phyloP scores from a whole-genome alignment of 2,797 vertebrate genomes.

The Perodicticus potto region DNA sequence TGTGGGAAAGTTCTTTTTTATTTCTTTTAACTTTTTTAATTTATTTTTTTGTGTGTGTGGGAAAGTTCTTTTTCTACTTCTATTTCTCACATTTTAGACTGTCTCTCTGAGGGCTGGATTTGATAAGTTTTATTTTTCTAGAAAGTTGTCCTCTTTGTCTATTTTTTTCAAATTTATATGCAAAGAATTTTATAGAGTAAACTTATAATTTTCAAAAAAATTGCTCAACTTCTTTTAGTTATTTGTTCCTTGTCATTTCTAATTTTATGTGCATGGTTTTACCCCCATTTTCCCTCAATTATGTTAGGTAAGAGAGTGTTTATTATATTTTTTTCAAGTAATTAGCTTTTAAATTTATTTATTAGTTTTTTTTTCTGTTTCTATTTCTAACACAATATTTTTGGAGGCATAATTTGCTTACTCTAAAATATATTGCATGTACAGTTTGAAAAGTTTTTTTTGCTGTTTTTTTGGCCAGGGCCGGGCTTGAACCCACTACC shows the following conservation, averaged over 20 bases:
- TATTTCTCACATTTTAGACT: background rate
- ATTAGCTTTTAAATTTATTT: background rate
- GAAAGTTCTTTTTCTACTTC: background rate
- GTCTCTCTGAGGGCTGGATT: constrained; percentile 7
- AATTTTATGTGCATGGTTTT: background rate
- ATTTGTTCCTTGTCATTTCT: background rate
- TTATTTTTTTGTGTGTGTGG: no score
- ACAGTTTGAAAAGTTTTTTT: background rate
- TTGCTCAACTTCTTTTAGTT: background rate
- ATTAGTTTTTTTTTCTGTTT: background rate
- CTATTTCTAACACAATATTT: background rate
- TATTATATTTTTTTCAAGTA: background rate
- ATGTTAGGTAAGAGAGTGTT: background rate
- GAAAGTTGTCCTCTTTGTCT: background rate
- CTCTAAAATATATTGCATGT: background rate
- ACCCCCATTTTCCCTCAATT: background rate
- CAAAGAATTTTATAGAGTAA: background rate
- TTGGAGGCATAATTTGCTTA: background rate
- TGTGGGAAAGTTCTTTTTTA: background rate
- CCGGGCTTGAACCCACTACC: no score
- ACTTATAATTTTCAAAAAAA: background rate
- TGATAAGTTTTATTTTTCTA: constrained; percentile 40
- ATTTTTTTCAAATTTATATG: constrained; percentile 22
- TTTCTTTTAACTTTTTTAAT: no score
- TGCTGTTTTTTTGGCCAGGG: no score